Evolutionary conservation across 2,113 vertebrate genomes (phyloP).

Genomic region (Chiloscyllium plagiosum): DNA sequence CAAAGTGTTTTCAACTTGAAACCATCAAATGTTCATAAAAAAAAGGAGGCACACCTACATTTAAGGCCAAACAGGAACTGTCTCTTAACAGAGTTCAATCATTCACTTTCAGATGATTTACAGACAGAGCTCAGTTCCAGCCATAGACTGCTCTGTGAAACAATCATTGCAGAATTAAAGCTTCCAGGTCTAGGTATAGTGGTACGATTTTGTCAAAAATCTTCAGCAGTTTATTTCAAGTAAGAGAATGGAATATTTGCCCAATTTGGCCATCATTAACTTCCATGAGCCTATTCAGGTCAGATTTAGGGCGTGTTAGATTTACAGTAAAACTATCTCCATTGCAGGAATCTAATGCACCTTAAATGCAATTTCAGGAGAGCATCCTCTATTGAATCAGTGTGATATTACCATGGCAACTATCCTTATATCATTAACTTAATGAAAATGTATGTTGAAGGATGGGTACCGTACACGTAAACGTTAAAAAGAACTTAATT

Average conservation of each 20-base stretch:
- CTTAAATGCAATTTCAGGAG: not conserved
- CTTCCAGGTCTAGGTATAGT: not conserved
- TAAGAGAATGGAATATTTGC: not conserved
- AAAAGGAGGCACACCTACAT: not conserved
- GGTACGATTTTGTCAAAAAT: not conserved
- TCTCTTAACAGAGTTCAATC: not conserved
- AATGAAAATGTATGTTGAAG: not conserved
- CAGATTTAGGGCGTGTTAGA: not conserved
- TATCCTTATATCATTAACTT: not conserved
- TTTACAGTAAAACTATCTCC: not conserved
- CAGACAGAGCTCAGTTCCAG: not conserved
- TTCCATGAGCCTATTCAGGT: not conserved
- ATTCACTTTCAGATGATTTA: not conserved
- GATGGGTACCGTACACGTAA: not conserved
- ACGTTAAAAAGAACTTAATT: not conserved
- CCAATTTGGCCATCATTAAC: not conserved
- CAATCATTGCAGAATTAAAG: not conserved
- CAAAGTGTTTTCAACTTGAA: not conserved
- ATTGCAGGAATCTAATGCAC: not conserved
- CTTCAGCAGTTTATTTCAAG: not conserved
- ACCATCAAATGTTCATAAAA: not conserved
- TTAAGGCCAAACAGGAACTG: not conserved
- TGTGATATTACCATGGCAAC: conserved; percentile 2
- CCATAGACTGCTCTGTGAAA: not conserved
- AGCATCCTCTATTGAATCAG: not conserved